Conservation (phyloP, 1,140 invertebrate genomes). For the Drosophila ercepeae region DNA sequence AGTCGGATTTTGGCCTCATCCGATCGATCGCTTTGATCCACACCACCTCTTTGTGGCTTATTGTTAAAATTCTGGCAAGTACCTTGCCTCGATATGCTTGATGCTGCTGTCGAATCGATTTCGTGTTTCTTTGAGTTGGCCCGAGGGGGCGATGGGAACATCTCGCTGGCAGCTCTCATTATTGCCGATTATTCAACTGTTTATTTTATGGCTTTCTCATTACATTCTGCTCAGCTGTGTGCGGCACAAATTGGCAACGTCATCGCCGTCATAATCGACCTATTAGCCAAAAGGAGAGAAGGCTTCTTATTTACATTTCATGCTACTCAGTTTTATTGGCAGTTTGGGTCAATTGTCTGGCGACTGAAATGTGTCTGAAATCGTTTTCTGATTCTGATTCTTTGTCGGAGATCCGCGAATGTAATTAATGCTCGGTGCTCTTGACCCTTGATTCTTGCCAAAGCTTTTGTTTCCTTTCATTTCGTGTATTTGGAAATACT, state of each 20-base stretch:
- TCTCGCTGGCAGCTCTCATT: slow-evolving; percentile 54
- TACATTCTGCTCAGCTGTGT: slow-evolving; percentile 49
- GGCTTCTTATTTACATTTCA: slow-evolving; percentile 76
- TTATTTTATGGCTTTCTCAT: slow-evolving; percentile 82
- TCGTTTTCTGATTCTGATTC: slow-evolving; percentile 26
- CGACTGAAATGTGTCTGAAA: slow-evolving; percentile 56
- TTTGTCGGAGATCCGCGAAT: slow-evolving; percentile 27
- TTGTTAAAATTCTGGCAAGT: slow-evolving; percentile 33
- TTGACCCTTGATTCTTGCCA: slow-evolving; percentile 26
- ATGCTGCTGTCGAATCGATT: slow-evolving; percentile 65
- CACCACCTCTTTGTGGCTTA: slow-evolving; percentile 19
- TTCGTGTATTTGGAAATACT: not conserved
- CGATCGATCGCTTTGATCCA: slow-evolving; percentile 64
- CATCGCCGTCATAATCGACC: slow-evolving; percentile 72
- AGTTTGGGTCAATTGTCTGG: slow-evolving; percentile 78
- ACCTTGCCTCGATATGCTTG: slow-evolving; percentile 16
- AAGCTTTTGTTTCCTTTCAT: slow-evolving; percentile 15
- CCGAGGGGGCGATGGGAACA: slow-evolving; percentile 50
- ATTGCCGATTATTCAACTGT: slow-evolving; percentile 78
- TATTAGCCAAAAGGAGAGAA: slow-evolving; percentile 62
- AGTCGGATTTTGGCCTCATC: slow-evolving; percentile 24
- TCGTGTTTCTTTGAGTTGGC: slow-evolving; percentile 57
- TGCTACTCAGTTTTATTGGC: slow-evolving; percentile 79
- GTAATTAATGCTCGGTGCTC: slow-evolving; percentile 39
- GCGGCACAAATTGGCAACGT: slow-evolving; percentile 66